Conservation (phyloP, 2,888 invertebrate genomes). For the Sialis fuliginosa region DNA sequence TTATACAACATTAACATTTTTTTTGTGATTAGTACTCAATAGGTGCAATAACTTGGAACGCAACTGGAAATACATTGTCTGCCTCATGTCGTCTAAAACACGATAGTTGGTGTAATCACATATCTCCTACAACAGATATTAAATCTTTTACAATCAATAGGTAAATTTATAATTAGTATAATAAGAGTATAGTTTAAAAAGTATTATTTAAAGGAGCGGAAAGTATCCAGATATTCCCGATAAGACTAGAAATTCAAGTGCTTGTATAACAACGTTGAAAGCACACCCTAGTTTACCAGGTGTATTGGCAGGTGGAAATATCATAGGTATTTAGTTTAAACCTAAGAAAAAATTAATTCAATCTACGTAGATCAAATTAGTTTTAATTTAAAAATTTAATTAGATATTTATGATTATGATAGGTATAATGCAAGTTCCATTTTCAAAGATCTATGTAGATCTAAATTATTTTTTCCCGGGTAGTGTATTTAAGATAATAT, state of each 20-base stretch:
- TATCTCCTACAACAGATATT: slow-evolving; percentile 14
- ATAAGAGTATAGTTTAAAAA: slow-evolving; percentile 1
- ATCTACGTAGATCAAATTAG: background rate
- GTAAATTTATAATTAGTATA: slow-evolving; percentile 10
- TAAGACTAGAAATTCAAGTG: background rate
- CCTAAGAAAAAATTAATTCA: too few relatives aligned
- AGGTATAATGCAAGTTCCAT: background rate
- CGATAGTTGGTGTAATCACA: slow-evolving; percentile 25
- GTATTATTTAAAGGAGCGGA: background rate
- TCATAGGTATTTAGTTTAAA: background rate
- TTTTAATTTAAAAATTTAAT: background rate
- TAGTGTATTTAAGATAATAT: background rate
- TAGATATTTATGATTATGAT: background rate
- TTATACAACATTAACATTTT: background rate
- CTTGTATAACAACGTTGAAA: background rate
- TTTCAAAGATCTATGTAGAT: background rate
- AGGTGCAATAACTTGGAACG: slow-evolving; percentile 23
- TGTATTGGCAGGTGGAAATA: background rate
- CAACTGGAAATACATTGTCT: slow-evolving; percentile 22
- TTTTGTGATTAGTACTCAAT: slow-evolving; percentile 11
- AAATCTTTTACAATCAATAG: slow-evolving; percentile 19
- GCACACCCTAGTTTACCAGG: background rate
- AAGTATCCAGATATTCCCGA: background rate
- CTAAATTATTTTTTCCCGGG: background rate
- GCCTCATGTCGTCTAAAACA: slow-evolving; percentile 20